Evolutionary conservation across 1,140 invertebrate genomes (phyloP).

Genomic region (Holcopasites calliopsidis): DNA sequence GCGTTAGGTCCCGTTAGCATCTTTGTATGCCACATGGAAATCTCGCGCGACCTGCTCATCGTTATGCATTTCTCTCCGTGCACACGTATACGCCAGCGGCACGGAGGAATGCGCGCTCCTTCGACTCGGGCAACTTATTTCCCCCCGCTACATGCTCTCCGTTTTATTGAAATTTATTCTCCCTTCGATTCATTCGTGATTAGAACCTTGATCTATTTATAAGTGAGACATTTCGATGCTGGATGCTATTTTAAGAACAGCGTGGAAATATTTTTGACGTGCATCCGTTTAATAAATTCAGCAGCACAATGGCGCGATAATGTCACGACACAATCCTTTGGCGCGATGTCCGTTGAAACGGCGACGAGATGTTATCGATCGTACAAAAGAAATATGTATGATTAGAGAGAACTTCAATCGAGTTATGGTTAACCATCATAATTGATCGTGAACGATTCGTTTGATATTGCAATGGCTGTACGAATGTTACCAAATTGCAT

Average conservation of each 20-base stretch:
- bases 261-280: too few species aligned
- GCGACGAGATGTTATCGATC: slow-evolving; percentile 3
- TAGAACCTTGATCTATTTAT: too few species aligned
- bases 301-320: background rate
- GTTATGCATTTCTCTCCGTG: slow-evolving; percentile 22
- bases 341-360: slow-evolving; percentile 2
- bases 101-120: slow-evolving; percentile 3
- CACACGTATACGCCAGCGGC: too few species aligned
- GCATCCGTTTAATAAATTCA: too few species aligned
- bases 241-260: too few species aligned
- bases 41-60: slow-evolving; percentile 24
- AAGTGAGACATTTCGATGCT: too few species aligned
- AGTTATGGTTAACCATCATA: background rate
- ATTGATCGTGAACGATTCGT: background rate
- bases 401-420: background rate
- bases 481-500: background rate
- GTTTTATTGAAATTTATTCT: background rate
- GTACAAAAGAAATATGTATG: background rate
- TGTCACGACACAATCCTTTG: background rate
- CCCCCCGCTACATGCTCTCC: background rate
- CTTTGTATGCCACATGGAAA: slow-evolving; percentile 49
- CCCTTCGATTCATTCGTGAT: too few species aligned
- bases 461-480: background rate
- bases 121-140: background rate
- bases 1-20: slow-evolving; percentile 39